phyloP scores from a whole-genome alignment of 2,797 vertebrate species.

The Liparis tanakae region DNA sequence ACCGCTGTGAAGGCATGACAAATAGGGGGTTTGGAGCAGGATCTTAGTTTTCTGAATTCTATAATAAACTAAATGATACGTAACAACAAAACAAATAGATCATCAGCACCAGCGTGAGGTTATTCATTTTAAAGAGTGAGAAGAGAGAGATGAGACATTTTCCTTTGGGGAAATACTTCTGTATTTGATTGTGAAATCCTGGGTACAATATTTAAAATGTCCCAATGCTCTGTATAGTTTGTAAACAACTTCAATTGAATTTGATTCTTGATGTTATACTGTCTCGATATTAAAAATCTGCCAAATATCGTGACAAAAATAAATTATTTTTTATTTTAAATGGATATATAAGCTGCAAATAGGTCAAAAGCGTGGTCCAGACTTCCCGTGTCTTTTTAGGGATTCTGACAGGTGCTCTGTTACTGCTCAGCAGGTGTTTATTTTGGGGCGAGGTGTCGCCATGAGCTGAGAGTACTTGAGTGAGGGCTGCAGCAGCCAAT shows the following conservation, averaged over 20 bases:
- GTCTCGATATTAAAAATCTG: not conserved
- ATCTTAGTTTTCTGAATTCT: not conserved
- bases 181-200: not conserved
- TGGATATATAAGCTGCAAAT: not conserved
- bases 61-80: not conserved
- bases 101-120: not conserved
- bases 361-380: slow-evolving; percentile 14
- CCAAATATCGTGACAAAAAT: not conserved
- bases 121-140: slow-evolving; percentile 1
- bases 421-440: slow-evolving; percentile 67
- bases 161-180: not conserved
- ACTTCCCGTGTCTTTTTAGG: slow-evolving; percentile 40
- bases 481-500: not conserved
- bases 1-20: not conserved
- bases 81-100: not conserved
- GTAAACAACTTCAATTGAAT: not conserved
- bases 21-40: not conserved
- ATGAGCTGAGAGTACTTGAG: slow-evolving; percentile 14
- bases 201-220: not conserved
- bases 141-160: not conserved
- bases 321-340: not conserved
- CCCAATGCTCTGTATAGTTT: not conserved
- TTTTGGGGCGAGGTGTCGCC: slow-evolving; percentile 61
- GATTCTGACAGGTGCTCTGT: slow-evolving; percentile 60
- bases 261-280: not conserved